Conservation (phyloP, 2,797 vertebrate species). For the Chanos chanos region DNA sequence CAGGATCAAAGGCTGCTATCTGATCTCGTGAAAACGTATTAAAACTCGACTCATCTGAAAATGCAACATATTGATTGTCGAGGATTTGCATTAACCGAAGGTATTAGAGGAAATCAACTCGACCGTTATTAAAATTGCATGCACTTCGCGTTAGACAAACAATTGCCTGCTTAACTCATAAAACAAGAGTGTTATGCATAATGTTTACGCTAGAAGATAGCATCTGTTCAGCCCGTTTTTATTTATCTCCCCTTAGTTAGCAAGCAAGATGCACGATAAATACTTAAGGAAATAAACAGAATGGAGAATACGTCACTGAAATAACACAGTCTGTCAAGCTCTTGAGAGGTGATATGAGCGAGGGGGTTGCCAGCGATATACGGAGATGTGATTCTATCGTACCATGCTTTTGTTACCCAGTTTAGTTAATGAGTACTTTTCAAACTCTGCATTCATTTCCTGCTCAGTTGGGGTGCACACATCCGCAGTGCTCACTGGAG, state of each 20-base stretch:
- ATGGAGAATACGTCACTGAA: slow-evolving; percentile 79
- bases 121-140: slow-evolving; percentile 64
- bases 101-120: slow-evolving; percentile 52
- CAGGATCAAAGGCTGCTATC: slow-evolving; percentile 66
- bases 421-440: slow-evolving; percentile 85
- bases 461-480: slow-evolving; percentile 59
- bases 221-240: slow-evolving; percentile 52
- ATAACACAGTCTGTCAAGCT: slow-evolving; percentile 78
- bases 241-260: not conserved
- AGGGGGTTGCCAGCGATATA: slow-evolving; percentile 77
- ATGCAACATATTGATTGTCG: slow-evolving; percentile 60
- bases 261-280: slow-evolving; percentile 75
- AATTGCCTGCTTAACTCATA: slow-evolving; percentile 58
- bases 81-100: slow-evolving; percentile 48
- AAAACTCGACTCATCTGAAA: slow-evolving; percentile 56
- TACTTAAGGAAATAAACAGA: slow-evolving; percentile 76
- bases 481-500: slow-evolving; percentile 68
- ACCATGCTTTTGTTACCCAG: slow-evolving; percentile 79
- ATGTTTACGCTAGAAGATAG: slow-evolving; percentile 82
- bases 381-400: slow-evolving; percentile 83
- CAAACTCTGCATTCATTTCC: slow-evolving; percentile 62
- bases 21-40: slow-evolving; percentile 71
- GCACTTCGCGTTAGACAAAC: slow-evolving; percentile 56
- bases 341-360: slow-evolving; percentile 75
- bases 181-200: slow-evolving; percentile 52